These are phyloP conservation scores for Epinotia bilunana DNA, from an alignment of 2,888 invertebrate genomes.

Conservation along the genomic window DNA sequence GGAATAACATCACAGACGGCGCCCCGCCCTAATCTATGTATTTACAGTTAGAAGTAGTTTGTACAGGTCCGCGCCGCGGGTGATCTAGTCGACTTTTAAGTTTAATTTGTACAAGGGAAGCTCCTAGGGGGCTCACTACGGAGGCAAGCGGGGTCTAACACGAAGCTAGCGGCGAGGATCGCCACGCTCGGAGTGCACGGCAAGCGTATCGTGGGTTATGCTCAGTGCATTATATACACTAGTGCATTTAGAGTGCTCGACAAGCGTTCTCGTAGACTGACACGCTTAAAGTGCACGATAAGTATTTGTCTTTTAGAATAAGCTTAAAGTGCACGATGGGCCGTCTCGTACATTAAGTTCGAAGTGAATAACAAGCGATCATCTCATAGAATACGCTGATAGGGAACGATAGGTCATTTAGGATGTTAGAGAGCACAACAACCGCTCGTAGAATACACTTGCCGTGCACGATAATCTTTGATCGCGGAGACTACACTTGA, in stretches of 20 bases:
- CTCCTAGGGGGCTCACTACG: conserved; percentile 38
- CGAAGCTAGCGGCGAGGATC: neutral
- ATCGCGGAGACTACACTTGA: no score
- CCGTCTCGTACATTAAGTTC: neutral
- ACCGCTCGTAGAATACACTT: neutral
- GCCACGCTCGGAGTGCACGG: neutral
- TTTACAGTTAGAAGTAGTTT: conserved; percentile 57
- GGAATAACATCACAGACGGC: conserved; percentile 68
- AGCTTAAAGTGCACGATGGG: neutral
- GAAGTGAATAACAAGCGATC: neutral
- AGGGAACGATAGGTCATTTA: neutral
- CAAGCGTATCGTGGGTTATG: neutral
- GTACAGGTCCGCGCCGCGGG: conserved; percentile 50
- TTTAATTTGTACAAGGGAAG: conserved; percentile 43
- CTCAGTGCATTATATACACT: neutral
- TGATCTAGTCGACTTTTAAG: conserved; percentile 8
- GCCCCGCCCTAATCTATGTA: conserved; percentile 60
- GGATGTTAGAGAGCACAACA: neutral
- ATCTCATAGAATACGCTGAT: neutral
- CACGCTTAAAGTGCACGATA: neutral
- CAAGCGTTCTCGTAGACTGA: neutral
- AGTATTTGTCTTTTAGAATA: neutral
- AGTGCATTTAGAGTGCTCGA: neutral
- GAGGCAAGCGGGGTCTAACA: conserved; percentile 9
- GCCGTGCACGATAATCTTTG: neutral